phyloP scores from a whole-genome alignment of 2,797 vertebrate species.

The Meda fulgida region DNA sequence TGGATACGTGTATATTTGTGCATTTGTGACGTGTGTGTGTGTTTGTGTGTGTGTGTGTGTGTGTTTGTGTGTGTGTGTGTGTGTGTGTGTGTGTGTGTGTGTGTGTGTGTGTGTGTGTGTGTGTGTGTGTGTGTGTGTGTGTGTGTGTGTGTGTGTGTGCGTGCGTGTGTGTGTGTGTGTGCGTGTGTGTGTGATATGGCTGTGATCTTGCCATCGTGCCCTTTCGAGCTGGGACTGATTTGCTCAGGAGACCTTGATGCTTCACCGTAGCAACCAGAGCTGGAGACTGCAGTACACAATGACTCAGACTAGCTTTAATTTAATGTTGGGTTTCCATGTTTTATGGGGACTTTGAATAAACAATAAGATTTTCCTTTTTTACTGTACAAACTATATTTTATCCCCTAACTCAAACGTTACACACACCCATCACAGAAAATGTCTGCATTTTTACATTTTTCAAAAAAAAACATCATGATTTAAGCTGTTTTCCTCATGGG shows the following conservation, averaged over 20 bases:
- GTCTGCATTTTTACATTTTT: not conserved
- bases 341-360: not conserved
- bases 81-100: too few species aligned
- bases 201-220: not conserved
- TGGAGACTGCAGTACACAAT: slow-evolving; percentile 44
- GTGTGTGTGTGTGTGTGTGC: slow-evolving; percentile 14
- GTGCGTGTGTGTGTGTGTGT: not conserved
- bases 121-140: not conserved
- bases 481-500: not conserved
- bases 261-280: slow-evolving; percentile 42
- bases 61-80: too few species aligned
- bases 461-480: not conserved
- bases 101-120: too few species aligned
- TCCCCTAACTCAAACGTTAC: not conserved
- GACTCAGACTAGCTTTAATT: slow-evolving; percentile 43
- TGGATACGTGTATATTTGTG: slow-evolving; percentile 3
- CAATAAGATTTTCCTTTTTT: not conserved
- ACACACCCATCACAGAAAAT: not conserved
- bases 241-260: slow-evolving; percentile 44
- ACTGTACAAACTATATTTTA: not conserved
- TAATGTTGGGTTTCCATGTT: not conserved
- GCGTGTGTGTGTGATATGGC: not conserved
- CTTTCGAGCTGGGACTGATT: slow-evolving; percentile 38
- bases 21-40: not conserved
- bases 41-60: not conserved